Base-by-base conservation (phyloP, 2,888 invertebrate species). In the Ferrisia virgata region DNA sequence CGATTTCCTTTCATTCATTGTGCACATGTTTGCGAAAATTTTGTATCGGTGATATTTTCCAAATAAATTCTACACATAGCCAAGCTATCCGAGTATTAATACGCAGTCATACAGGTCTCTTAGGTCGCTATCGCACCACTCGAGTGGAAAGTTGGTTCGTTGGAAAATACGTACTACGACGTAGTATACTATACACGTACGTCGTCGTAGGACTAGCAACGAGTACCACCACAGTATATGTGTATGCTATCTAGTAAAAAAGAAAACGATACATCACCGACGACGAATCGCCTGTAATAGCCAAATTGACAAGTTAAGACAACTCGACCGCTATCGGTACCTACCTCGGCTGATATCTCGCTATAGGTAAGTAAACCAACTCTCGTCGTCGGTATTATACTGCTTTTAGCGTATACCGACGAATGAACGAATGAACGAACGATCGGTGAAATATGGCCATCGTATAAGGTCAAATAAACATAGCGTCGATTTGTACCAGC, bases 251-350 rank as follows among this genome's bases (percentile, higher is more conserved):
- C n/a, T n/a, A 18, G 28, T 5, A 64, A 64, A 64, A 64, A 64
- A 64, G 15, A 25, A 64, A 64, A 64, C 64, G 64, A 64, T 64
- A 64, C 64, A 64, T 64, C 64, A 64, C 64, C 64, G 64, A 64
- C 64, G 64, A 64, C 64, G 64, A 64, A 64, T 64, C 64, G 64
- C 64, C 28, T 28, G 64, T 64, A 64, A 64, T 64, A 31, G 64
- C 64, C 64, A 64, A 64, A 64, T 64, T 64, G 64, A 64, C 64
- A 64, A 64, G 64, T 64, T 64, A 64, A 64, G 64, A 64, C 64
- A 64, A 64, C 64, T 64, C 25, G n/a, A n/a, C 18, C 25, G 25
- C 39, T 39, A 39, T 39, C 39, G n/a, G n/a, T n/a, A n/a, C n/a
- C n/a, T 47, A 47, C 47, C n/a, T 47, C 4, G 5, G 47, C n/a